Evolutionary conservation across 2,888 invertebrate species (phyloP), one percentile per base, ranked within the genome.

Genomic region (Epsilonema sp.): DNA sequence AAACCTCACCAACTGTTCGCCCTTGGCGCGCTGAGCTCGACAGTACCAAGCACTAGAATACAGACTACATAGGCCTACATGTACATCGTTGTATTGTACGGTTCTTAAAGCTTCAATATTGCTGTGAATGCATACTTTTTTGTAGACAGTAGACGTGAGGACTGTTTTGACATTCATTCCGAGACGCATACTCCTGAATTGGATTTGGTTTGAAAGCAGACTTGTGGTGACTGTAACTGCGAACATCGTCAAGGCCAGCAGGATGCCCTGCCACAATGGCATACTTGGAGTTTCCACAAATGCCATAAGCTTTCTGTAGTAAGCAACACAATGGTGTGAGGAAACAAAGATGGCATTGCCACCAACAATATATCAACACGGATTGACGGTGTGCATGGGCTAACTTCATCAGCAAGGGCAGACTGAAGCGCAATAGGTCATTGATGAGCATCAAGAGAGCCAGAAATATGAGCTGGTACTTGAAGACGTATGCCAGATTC

Each of bases 1-100:
- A 69, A 40, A 73, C 70, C 56, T 73, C 72, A 1, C 73, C 73
- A 2, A 68, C 67, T 1, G 71, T 72, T 22, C 66, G 66, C 5
- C 58, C 57, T 41, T 62, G 62, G 23, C 68, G 57, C 1, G 71
- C 67, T 3, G 66, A 52, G 49, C 61, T 68, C 16, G 69, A 69
- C 44, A 73, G 54, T 42, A 56, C 58, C 20, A 72, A 59, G 25
- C 70, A 63, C 69, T 70, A 50, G 54, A 25, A 36, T 25, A 44
- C 16, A 47, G n/a, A n/a, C n/a, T n/a, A n/a, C n/a, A n/a, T n/a
- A n/a, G n/a, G n/a, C n/a, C n/a, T n/a, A 22, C 13, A n/a, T 16
- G 16, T 31, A 31, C 31, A n/a, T n/a, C n/a, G n/a, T n/a, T n/a
- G n/a, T n/a, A 57, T 46, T 64, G 66, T 43, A 63, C 50, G 53